These are phyloP conservation scores for Eciton burchellii DNA, from an alignment of 1,140 invertebrate genomes.

Conservation along the genomic window DNA sequence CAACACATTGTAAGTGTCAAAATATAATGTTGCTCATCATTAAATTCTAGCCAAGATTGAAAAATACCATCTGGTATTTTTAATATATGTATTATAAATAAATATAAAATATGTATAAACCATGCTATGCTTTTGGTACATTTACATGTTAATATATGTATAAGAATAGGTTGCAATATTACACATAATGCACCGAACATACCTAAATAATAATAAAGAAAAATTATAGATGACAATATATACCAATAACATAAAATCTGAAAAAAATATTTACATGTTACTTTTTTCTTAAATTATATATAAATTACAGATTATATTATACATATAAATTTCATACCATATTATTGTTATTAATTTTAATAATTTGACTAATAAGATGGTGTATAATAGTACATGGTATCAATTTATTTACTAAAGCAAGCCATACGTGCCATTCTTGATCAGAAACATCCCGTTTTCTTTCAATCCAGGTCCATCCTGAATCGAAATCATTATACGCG, in stretches of 20 bases:
- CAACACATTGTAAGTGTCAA: slow-evolving; percentile 85
- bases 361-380: slow-evolving; percentile 77
- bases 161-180: slow-evolving; percentile 79
- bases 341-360: slow-evolving; percentile 72
- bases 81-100: slow-evolving; percentile 79
- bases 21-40: slow-evolving; percentile 81
- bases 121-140: slow-evolving; percentile 79
- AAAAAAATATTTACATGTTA: slow-evolving; percentile 57
- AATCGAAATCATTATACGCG: slow-evolving; percentile 78
- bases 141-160: slow-evolving; percentile 78
- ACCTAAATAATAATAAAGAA: slow-evolving; percentile 78
- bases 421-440: slow-evolving; percentile 86
- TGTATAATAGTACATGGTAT: slow-evolving; percentile 83
- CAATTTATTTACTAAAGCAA: slow-evolving; percentile 80
- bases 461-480: slow-evolving; percentile 84
- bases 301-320: slow-evolving; percentile 16
- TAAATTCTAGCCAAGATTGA: slow-evolving; percentile 73
- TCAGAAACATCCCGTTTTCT: slow-evolving; percentile 85
- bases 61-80: slow-evolving; percentile 77
- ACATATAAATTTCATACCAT: slow-evolving; percentile 55
- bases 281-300: slow-evolving; percentile 48
- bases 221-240: slow-evolving; percentile 74
- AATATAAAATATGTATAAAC: slow-evolving; percentile 77
- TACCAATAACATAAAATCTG: slow-evolving; percentile 81
- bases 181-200: slow-evolving; percentile 76